phyloP scores from a whole-genome alignment of 2,888 invertebrate species.

The Bombylius discolor region DNA sequence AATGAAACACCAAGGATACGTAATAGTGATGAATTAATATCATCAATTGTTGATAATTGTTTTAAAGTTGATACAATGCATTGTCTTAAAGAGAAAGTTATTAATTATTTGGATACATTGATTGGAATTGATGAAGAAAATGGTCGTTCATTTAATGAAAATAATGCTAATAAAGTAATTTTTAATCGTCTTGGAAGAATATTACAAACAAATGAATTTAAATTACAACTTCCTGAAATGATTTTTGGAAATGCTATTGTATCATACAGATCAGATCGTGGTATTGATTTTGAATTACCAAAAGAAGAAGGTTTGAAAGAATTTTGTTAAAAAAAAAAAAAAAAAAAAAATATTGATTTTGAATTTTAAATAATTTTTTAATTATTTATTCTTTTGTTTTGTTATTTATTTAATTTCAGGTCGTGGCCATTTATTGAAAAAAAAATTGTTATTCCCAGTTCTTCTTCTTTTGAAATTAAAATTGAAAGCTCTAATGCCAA shows the following conservation, averaged over 20 bases:
- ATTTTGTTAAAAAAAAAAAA: conserved; percentile 10
- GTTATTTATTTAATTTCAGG: conserved; percentile 35
- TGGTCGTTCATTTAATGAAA: conserved; percentile 45
- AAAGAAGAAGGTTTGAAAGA: conserved; percentile 30
- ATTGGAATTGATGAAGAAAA: conserved; percentile 49
- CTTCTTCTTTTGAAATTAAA: conserved; percentile 68
- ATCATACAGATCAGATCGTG: conserved; percentile 51
- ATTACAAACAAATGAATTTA: conserved; percentile 61
- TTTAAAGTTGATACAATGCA: conserved; percentile 52
- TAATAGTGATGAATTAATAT: conserved; percentile 55
- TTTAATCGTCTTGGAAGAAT: conserved; percentile 58
- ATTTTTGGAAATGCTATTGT: conserved; percentile 54
- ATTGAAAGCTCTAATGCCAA: conserved; percentile 71
- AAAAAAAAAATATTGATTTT: too few relatives aligned
- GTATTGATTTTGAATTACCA: conserved; percentile 50
- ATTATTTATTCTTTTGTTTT: too few relatives aligned
- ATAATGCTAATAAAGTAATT: conserved; percentile 60
- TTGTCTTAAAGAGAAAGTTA: conserved; percentile 65
- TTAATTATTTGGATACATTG: conserved; percentile 60
- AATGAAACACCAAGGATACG: conserved; percentile 41
- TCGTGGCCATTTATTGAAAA: conserved; percentile 67
- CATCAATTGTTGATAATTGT: conserved; percentile 60
- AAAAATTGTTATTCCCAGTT: conserved; percentile 68
- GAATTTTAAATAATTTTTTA: not conserved
- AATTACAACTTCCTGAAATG: conserved; percentile 56